A percentile compares a stretch with the other conserved stretches of the same genome.
Evolutionary conservation across 2,888 invertebrate genomes (phyloP).

Genomic region (Diarsia rubi): DNA sequence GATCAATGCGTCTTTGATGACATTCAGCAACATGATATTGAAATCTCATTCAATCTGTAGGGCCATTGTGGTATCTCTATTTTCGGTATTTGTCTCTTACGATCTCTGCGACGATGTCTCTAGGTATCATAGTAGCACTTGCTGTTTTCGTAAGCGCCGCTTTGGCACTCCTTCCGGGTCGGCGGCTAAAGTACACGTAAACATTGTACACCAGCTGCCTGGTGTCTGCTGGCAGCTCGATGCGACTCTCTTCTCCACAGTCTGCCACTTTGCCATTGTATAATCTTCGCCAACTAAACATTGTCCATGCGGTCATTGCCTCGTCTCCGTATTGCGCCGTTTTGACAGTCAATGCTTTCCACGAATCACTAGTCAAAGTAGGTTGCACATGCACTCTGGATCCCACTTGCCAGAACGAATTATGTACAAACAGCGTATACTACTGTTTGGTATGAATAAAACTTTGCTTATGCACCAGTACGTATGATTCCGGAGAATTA

Average conservation of each 20-base stretch:
- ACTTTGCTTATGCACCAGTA: background rate
- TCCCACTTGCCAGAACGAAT: slow-evolving; percentile 30
- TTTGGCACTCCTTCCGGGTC: slow-evolving; percentile 85
- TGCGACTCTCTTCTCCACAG: slow-evolving; percentile 78
- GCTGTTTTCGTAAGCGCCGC: slow-evolving; percentile 85
- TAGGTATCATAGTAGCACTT: slow-evolving; percentile 86
- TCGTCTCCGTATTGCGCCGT: slow-evolving; percentile 90
- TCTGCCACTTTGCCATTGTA: slow-evolving; percentile 82
- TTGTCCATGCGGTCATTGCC: slow-evolving; percentile 90
- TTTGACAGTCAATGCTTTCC: slow-evolving; percentile 69
- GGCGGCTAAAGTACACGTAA: slow-evolving; percentile 86
- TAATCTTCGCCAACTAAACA: slow-evolving; percentile 89
- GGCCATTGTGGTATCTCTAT: slow-evolving; percentile 37
- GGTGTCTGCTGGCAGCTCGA: slow-evolving; percentile 86
- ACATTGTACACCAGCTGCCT: slow-evolving; percentile 88
- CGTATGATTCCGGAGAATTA: slow-evolving; percentile 14
- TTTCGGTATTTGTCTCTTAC: slow-evolving; percentile 84
- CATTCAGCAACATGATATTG: slow-evolving; percentile 18
- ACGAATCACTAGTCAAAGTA: slow-evolving; percentile 34
- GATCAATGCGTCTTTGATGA: slow-evolving; percentile 34
- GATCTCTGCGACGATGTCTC: slow-evolving; percentile 87
- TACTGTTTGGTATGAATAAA: slow-evolving; percentile 17
- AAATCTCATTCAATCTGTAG: slow-evolving; percentile 29
- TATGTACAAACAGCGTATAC: background rate
- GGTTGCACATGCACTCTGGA: slow-evolving; percentile 30